Evolutionary conservation across 2,113 vertebrate species (phyloP).

Genomic region (Peucedramus taeniatus): DNA sequence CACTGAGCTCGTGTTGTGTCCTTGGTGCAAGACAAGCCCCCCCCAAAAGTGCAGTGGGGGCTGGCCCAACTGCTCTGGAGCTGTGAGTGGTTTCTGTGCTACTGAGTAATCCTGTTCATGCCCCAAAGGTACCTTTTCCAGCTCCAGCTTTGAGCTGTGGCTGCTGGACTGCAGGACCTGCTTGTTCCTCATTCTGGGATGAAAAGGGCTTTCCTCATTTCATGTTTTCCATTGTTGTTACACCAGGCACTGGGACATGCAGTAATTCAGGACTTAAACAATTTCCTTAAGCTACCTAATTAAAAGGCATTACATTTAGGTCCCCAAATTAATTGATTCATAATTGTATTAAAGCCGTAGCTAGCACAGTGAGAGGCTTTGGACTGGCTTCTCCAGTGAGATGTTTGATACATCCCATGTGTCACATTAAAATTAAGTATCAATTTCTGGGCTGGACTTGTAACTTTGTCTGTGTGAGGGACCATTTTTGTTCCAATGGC

Average conservation of each 20-base stretch:
- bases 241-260: not conserved
- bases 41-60: not conserved
- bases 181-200: not conserved
- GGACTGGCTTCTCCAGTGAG: not conserved
- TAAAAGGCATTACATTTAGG: not conserved
- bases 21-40: not conserved
- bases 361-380: not conserved
- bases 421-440: not conserved
- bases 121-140: not conserved
- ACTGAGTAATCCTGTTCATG: not conserved
- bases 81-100: not conserved
- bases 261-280: not conserved
- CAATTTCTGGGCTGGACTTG: not conserved
- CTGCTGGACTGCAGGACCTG: not conserved
- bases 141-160: not conserved
- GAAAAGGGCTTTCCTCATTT: not conserved
- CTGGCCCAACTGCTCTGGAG: not conserved
- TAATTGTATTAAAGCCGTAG: not conserved
- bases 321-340: not conserved
- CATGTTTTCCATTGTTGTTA: not conserved
- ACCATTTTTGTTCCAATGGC: not conserved
- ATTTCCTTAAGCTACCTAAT: not conserved
- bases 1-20: not conserved
- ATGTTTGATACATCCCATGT: fast-evolving
- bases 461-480: not conserved